phyloP scores from a whole-genome alignment of 2,888 invertebrate genomes.

The Theretra japonica region DNA sequence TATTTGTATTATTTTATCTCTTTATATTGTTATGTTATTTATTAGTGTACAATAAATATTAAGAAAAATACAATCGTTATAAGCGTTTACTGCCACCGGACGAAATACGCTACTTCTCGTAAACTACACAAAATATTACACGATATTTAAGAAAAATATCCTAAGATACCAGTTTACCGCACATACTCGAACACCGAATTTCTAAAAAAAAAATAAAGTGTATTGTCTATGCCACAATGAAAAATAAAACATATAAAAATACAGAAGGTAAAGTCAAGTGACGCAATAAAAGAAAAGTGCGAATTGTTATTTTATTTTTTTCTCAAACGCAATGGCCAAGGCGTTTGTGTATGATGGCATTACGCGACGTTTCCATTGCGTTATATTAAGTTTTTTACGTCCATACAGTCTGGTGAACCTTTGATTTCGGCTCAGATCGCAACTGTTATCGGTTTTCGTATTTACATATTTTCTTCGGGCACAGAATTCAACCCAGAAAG shows the following conservation, averaged over 20 bases:
- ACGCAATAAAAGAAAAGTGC: not conserved
- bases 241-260: slow-evolving; percentile 7
- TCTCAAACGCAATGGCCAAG: not conserved
- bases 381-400: slow-evolving; percentile 43
- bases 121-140: no score
- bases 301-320: slow-evolving; percentile 24
- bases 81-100: no score
- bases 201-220: not conserved
- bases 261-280: not conserved
- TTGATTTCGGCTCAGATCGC: slow-evolving; percentile 26
- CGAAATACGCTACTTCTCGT: no score
- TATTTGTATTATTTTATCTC: no score
- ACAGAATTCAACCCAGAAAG: slow-evolving; percentile 42
- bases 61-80: no score
- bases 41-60: no score
- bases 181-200: not conserved
- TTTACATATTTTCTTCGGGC: slow-evolving; percentile 61
- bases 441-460: slow-evolving; percentile 57
- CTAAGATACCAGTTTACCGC: no score
- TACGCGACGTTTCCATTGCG: slow-evolving; percentile 19
- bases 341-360: slow-evolving; percentile 9
- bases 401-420: slow-evolving; percentile 26
- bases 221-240: not conserved
- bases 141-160: no score
- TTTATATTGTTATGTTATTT: no score